phyloP scores from a whole-genome alignment of 2,797 vertebrate species.

The Pangasius djambal region DNA sequence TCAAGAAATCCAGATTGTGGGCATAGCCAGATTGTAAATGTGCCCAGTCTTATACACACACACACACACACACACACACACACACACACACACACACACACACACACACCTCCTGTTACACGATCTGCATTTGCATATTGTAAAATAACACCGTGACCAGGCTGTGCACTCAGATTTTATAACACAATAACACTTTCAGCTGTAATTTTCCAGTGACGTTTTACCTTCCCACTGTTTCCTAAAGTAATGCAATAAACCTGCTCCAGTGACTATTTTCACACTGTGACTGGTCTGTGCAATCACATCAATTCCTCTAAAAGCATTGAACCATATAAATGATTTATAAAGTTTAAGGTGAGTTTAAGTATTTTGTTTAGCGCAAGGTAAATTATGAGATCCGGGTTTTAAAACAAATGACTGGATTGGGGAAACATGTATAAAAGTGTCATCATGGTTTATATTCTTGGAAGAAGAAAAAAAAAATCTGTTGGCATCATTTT shows the following conservation, averaged over 20 bases:
- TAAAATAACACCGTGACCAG: slow-evolving; percentile 5
- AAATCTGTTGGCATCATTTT: neutral
- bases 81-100: neutral
- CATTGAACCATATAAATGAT: neutral
- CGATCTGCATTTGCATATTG: neutral
- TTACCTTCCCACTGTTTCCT: neutral
- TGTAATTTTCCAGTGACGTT: neutral
- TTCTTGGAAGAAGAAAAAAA: neutral
- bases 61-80: neutral
- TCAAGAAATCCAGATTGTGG: neutral
- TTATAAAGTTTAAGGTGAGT: neutral
- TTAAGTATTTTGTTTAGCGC: neutral
- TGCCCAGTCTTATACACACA: neutral
- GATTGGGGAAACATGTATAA: neutral
- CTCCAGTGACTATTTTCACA: neutral
- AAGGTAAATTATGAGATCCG: neutral
- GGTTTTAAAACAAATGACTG: neutral
- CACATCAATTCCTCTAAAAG: neutral
- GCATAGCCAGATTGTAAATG: neutral
- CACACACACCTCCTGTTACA: neutral
- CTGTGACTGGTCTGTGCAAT: neutral
- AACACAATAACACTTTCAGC: neutral
- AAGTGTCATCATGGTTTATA: neutral
- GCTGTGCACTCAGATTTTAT: neutral
- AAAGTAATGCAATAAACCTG: neutral